Base-by-base conservation (phyloP, 2,888 invertebrate genomes). In the Mythimna ferrago region DNA sequence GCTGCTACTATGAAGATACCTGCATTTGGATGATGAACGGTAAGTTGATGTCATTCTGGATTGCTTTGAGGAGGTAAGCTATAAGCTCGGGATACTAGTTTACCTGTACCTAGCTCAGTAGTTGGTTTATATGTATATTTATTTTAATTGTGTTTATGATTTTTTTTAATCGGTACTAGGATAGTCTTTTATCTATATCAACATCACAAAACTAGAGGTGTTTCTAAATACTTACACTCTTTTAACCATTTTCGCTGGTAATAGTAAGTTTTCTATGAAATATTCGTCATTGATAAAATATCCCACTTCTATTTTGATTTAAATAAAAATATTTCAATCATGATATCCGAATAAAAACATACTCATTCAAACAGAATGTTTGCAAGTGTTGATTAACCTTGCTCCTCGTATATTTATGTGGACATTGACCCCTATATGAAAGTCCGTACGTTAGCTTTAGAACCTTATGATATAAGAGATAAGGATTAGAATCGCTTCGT, bases 1-100 rank as follows among this genome's bases (percentile, higher is more conserved):
- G 99, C 99, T 84, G 98, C 99, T 82, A 99, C 99, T 94, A 99
- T 98, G 92, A 98, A 98, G 82, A 99, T 97, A 88, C 98, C 99
- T 99, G 87, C 5, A 67, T n/a, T 19, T 51, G 14, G 16, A 66
- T 41, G 10, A 48, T 19, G 6, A 10, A 1, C 11, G 14, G 14
- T 53, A 4, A 41, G 35, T 41, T 0, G 53, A 35, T 11, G 4
- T 62, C 3, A 1, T 48, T 54, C 35, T 14, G 16, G 44, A 16
- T 48, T 48, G 48, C 14, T 16, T 48, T 48, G 2, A 48, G 6
- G 19, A 6, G 2, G 48, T 14, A 48, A 48, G 48, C 16, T 16
- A 16, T 48, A 16, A 1, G 6, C 16, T 16, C 6, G 16, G 16
- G 2, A 48, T 48, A 16, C 14, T 48, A 16, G 48, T 48, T n/a